phyloP scores from a whole-genome alignment of 30 jellyfish, hydroid and myxozoan genomes.

The Mastigias papua region DNA sequence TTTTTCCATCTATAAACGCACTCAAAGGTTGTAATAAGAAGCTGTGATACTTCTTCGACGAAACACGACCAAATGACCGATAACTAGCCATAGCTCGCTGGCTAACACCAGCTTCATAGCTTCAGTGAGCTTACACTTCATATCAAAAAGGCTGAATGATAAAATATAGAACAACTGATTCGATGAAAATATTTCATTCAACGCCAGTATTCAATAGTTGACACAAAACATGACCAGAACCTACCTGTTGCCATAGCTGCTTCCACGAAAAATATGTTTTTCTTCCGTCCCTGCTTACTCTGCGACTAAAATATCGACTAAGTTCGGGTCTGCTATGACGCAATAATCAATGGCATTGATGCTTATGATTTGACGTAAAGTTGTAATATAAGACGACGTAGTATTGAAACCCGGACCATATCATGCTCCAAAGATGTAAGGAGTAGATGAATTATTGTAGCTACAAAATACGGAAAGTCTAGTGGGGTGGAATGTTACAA shows the following conservation, averaged over 20 bases:
- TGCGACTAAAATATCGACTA: neutral
- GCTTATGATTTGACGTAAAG: neutral
- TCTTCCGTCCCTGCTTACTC: neutral
- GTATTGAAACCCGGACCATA: neutral
- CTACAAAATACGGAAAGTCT: no score
- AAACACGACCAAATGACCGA: no score
- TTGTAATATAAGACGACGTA: neutral
- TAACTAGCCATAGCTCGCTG: no score
- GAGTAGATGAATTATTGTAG: no score
- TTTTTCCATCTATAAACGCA: no score
- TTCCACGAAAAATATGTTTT: neutral
- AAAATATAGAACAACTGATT: no score
- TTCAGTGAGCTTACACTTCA: no score
- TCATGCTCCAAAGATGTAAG: neutral
- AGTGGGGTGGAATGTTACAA: no score
- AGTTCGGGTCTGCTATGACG: neutral
- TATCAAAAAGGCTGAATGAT: no score
- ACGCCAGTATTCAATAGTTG: neutral
- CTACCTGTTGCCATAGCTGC: conserved; percentile 33
- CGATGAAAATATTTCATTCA: neutral
- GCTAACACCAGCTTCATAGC: no score
- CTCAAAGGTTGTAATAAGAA: no score
- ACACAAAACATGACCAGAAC: neutral
- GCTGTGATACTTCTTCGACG: no score
- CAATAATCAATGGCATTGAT: neutral